phyloP scores from a whole-genome alignment of 1,140 invertebrate genomes.

The Elymnias hypermnestra region DNA sequence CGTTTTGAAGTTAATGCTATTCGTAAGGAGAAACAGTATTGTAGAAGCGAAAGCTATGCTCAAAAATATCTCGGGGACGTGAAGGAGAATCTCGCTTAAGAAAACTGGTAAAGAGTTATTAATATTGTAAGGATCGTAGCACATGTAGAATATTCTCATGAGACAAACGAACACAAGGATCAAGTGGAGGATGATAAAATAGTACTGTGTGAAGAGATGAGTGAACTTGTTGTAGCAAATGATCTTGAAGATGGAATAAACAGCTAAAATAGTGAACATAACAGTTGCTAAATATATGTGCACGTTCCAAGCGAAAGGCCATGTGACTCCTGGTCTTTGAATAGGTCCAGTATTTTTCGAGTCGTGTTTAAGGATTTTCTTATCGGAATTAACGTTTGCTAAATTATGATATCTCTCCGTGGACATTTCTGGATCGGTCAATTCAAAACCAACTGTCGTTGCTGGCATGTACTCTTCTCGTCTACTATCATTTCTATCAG shows the following conservation, averaged over 20 bases:
- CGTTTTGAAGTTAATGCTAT: conserved; percentile 81
- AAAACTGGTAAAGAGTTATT: conserved; percentile 86
- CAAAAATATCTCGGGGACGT: conserved; percentile 88
- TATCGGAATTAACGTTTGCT: conserved; percentile 70
- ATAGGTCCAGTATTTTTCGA: conserved; percentile 52
- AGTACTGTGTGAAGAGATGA: conserved; percentile 86
- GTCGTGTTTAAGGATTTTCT: conserved; percentile 62
- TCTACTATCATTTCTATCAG: conserved; percentile 49
- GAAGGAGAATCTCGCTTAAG: conserved; percentile 87
- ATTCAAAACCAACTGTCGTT: conserved; percentile 62
- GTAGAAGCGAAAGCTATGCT: conserved; percentile 90
- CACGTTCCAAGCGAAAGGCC: conserved; percentile 91
- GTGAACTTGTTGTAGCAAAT: conserved; percentile 87
- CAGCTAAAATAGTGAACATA: conserved; percentile 87
- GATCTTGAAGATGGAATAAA: conserved; percentile 89
- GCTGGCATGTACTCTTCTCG: conserved; percentile 58
- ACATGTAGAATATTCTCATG: conserved; percentile 88
- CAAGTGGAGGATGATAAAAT: conserved; percentile 89
- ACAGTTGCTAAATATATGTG: conserved; percentile 91
- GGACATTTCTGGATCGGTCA: conserved; percentile 69
- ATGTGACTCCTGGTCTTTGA: conserved; percentile 75
- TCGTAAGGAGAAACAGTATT: conserved; percentile 88
- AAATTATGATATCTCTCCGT: conserved; percentile 73
- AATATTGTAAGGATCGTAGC: conserved; percentile 93
- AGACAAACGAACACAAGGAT: conserved; percentile 88